Evolutionary conservation across 2,113 vertebrate genomes (phyloP), one percentile per base, ranked within the genome.

Genomic region (Etheostoma cragini): DNA sequence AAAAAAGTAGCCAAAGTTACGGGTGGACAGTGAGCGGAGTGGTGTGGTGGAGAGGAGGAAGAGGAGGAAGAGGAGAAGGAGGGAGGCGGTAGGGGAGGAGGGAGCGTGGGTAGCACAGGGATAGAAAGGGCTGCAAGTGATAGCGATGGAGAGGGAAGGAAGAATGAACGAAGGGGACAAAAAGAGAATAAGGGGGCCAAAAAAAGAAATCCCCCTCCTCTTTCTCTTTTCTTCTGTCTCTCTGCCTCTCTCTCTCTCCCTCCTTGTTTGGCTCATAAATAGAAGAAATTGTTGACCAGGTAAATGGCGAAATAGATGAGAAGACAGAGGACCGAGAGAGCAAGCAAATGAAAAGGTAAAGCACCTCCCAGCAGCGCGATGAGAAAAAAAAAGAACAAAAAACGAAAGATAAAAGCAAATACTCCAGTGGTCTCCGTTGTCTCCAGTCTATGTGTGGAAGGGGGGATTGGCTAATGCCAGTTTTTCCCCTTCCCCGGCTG

Each of bases 371-470:
- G 93, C 86, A 94, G 87, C 88, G 90, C 93, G 85, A 96, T 95
- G 91, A 96, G 94, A 88, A 95, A 94, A 88, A 95, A 94, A 89
- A 95, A 95, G 93, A 95, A 95, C 84, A 94, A 91, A 92, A 94
- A 95, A 86, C 93, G 92, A 89, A 95, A 95, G 90, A 95, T 89
- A 92, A 95, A 95, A 77, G 89, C 92, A 86, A 95, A 95, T 93
- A 96, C 86, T 94, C 94, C 92, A 78, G 93, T 89, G 92, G 91
- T 90, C 91, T 95, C 95, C 94, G 91, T 94, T 68, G 87, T 94
- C 87, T 92, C 92, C 91, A 91, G 87, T 87, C 86, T 90, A 26
- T 76, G 10, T 70, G 91, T 85, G 92, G 91, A 88, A 82, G 91
- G 91, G 94, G 91, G 91, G 88, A 87, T 90, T 89, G 92, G 91